These are phyloP conservation scores for Thamnophis elegans DNA, from an alignment of 2,797 vertebrate genomes.

Conservation along the genomic window DNA sequence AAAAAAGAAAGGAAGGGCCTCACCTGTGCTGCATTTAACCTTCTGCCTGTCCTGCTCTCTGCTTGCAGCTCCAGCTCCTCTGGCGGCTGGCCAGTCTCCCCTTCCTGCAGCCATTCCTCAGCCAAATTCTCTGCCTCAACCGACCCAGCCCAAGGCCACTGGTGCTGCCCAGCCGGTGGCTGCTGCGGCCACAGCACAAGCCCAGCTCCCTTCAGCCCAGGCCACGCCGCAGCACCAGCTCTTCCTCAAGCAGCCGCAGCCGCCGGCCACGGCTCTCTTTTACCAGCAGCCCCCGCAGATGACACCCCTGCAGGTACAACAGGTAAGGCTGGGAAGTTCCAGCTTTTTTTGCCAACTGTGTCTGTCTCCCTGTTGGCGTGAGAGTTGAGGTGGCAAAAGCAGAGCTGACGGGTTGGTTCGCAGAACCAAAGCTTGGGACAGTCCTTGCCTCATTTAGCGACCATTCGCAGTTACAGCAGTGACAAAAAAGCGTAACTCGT, in stretches of 20 bases:
- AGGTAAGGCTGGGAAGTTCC: constrained; percentile 53
- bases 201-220: constrained; percentile 74
- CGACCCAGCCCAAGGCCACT: constrained; percentile 70
- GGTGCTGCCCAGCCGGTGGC: constrained; percentile 57
- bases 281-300: constrained; percentile 71
- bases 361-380: not conserved
- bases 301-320: constrained; percentile 67
- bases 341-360: not conserved
- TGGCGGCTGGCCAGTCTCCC: constrained; percentile 74
- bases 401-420: not conserved
- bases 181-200: constrained; percentile 24
- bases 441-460: not conserved
- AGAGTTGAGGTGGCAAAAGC: not conserved
- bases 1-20: not conserved
- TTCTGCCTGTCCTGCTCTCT: not conserved
- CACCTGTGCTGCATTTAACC: accelerated
- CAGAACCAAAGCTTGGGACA: not conserved
- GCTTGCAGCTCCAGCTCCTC: constrained; percentile 73
- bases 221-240: constrained; percentile 84
- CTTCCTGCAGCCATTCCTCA: constrained; percentile 65
- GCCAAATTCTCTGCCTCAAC: constrained; percentile 75
- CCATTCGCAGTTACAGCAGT: not conserved
- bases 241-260: constrained; percentile 80
- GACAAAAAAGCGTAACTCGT: not conserved
- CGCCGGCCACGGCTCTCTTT: constrained; percentile 46